Evolutionary conservation across 92 coral and sea anemone species (phyloP).

Genomic region (Metridium senile): DNA sequence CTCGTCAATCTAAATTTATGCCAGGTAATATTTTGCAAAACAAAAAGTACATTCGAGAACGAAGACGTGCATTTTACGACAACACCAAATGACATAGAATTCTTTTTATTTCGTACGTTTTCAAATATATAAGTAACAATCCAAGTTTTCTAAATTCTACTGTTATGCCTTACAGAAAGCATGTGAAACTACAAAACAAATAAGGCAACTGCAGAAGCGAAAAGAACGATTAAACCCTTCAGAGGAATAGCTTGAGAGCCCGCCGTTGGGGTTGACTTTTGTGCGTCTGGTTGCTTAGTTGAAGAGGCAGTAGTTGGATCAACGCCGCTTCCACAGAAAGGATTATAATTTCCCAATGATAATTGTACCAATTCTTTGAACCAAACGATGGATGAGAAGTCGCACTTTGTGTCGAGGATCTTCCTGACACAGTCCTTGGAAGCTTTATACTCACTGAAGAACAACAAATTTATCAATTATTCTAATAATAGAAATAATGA

Average conservation of each 20-base stretch:
- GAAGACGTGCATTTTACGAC: too few relatives aligned
- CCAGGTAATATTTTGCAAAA: too few relatives aligned
- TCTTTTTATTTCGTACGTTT: too few relatives aligned
- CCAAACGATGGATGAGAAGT: not conserved
- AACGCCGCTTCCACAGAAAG: not conserved
- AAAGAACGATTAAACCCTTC: not conserved
- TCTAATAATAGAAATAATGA: too few relatives aligned
- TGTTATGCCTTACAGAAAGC: too few relatives aligned
- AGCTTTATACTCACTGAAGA: conserved; percentile 14
- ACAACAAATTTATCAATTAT: too few relatives aligned
- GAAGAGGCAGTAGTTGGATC: not conserved
- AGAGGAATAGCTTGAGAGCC: not conserved
- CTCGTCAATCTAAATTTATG: too few relatives aligned
- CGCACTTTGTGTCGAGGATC: not conserved
- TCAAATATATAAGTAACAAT: too few relatives aligned
- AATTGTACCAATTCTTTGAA: not conserved
- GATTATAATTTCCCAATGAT: not conserved
- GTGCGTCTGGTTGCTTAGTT: too few relatives aligned
- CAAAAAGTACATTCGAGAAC: too few relatives aligned
- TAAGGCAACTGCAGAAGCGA: not conserved
- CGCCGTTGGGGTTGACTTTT: not conserved
- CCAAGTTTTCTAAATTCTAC: too few relatives aligned
- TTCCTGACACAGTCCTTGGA: conserved; percentile 40
- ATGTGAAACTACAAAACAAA: not conserved
- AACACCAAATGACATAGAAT: too few relatives aligned